Base-by-base conservation (phyloP, 2,113 vertebrate species). In the Misgurnus anguillicaudatus region DNA sequence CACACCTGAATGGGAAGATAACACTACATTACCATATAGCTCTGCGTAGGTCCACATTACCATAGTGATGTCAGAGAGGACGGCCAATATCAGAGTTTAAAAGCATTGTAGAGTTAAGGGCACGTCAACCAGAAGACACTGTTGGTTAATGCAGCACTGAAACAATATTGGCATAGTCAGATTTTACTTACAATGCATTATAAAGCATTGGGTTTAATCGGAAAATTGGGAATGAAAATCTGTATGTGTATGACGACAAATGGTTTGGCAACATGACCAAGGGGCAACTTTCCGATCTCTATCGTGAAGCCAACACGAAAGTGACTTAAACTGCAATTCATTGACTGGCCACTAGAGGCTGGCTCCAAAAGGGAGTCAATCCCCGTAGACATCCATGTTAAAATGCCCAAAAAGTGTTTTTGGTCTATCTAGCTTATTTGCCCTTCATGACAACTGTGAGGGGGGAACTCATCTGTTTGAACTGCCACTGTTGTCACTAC, bases 1-100 rank as follows among this genome's bases (percentile, higher is more conserved):
- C 66, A 67, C 47, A 58, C 53, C 31, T 76, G 17, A n/a, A 61
- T 36, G 57, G 36, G 6, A 24, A 81, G 64, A 82, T 72, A 82
- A 64, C 31, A 63, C 63, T 77, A 31, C 58, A 57, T 73, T 76
- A 76, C 60, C 69, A 68, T 76, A 65, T 47, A 45, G 41, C 51
- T 8, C 75, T 42, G 66, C 60, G 8, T 42, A 19, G 19, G 19
- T 10, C 9, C 41, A 31, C 21, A 47, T 53, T 55, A 64, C 63
- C 36, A 62, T 57, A 55, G 60, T 11, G 17, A 47, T 75, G 78
- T 42, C 70, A 67, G n/a, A 13, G 48, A 70, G 51, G 16, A 47
- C 45, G 41, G 39, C 16, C 70, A 41, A 9, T 73, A 21, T 21
- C 77, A 62, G 53, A 60, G 55, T 62, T 62, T 63, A 53, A 79